These are phyloP conservation scores for Oreochromis grahami DNA, from an alignment of 2,797 vertebrate species.

Conservation along the genomic window DNA sequence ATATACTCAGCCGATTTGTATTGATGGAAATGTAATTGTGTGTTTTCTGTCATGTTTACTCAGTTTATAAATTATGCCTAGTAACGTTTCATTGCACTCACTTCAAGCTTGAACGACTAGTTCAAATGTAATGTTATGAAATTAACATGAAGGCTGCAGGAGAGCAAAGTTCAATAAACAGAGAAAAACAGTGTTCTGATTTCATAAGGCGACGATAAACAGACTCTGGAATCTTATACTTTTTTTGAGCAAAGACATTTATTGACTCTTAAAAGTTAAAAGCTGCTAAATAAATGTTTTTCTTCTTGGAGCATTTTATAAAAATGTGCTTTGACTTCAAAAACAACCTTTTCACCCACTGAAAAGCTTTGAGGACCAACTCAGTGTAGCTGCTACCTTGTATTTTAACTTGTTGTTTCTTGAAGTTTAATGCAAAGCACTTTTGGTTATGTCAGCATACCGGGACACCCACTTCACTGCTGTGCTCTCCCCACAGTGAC, in stretches of 20 bases:
- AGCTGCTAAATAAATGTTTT: neutral
- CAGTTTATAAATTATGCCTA: neutral
- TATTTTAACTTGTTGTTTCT: neutral
- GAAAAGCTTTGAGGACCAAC: neutral
- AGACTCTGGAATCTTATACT: neutral
- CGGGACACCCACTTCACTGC: neutral
- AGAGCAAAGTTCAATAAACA: neutral
- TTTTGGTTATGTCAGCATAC: neutral
- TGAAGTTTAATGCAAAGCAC: neutral
- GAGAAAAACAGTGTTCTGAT: neutral
- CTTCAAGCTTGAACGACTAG: neutral
- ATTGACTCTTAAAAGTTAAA: neutral
- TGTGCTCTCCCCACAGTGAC: constrained; percentile 74
- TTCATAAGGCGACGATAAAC: neutral
- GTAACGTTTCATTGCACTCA: neutral
- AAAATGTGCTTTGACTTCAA: neutral
- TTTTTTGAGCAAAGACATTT: neutral
- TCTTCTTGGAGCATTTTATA: neutral
- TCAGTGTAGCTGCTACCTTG: neutral
- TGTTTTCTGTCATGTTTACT: neutral
- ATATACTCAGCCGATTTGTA: neutral
- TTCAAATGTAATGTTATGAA: neutral
- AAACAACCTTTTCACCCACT: neutral
- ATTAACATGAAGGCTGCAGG: neutral
- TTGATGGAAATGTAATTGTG: neutral